Evolutionary conservation across 64 coral and sea anemone species (phyloP).

Genomic region (Anthopleura sola): DNA sequence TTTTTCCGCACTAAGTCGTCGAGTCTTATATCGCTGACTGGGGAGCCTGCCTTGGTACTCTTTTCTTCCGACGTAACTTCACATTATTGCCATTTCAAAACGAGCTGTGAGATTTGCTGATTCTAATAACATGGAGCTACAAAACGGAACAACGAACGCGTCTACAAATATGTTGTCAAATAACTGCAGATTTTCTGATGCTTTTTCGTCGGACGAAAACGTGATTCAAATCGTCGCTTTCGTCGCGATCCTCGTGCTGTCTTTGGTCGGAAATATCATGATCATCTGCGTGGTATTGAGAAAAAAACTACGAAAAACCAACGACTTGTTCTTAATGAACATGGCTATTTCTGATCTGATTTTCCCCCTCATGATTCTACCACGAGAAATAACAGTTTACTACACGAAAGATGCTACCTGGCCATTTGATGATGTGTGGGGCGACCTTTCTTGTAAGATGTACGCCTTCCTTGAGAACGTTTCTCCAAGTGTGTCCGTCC

Average conservation of each 20-base stretch:
- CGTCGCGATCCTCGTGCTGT: background rate
- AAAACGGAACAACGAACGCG: background rate
- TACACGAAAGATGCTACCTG: background rate
- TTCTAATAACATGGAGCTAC: background rate
- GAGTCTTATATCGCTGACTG: too few relatives aligned
- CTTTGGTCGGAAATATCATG: background rate
- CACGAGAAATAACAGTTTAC: background rate
- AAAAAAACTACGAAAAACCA: background rate
- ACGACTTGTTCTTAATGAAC: background rate
- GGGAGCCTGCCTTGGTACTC: too few relatives aligned
- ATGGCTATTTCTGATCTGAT: conserved; percentile 15
- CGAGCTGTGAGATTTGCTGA: background rate
- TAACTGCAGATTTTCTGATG: background rate
- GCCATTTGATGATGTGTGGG: background rate
- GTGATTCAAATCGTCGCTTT: background rate
- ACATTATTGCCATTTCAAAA: background rate
- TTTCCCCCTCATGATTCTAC: background rate
- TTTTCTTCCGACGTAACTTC: background rate
- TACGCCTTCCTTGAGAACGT: background rate
- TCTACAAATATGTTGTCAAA: background rate
- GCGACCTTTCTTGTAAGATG: background rate
- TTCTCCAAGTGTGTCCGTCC: background rate
- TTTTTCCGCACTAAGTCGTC: too few relatives aligned
- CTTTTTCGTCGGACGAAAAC: background rate
- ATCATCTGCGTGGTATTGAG: background rate